Percentiles rank a stretch among this genome's conserved stretches.
phyloP scores from a whole-genome alignment of 1,140 invertebrate species.

The Nasonia giraulti region DNA sequence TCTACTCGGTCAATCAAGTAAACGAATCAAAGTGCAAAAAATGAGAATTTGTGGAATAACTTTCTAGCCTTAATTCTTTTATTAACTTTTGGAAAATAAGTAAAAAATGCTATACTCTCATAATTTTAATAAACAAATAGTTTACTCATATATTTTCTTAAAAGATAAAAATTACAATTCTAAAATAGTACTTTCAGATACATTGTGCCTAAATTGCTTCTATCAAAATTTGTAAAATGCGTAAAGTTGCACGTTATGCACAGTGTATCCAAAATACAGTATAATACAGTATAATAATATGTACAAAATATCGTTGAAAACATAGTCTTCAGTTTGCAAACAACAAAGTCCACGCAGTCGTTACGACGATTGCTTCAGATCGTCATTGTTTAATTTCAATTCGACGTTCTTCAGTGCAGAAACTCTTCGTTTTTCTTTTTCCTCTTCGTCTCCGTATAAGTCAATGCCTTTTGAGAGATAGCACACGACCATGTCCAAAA shows the following conservation, averaged over 20 bases:
- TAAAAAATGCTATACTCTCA: not conserved
- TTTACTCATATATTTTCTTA: not conserved
- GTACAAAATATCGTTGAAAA: constrained; percentile 37
- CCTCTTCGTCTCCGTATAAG: constrained; percentile 76
- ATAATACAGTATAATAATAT: constrained; percentile 22
- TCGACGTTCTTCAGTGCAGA: not conserved
- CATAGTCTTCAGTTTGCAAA: constrained; percentile 28
- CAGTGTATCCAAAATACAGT: too few species aligned
- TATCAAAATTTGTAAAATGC: too few species aligned
- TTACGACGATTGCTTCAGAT: not conserved
- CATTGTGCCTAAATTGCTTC: too few species aligned
- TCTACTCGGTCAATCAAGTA: constrained; percentile 59
- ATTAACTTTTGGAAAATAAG: constrained; percentile 55
- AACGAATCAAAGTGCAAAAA: constrained; percentile 68
- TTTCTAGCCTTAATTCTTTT: too few species aligned
- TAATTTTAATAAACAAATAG: not conserved
- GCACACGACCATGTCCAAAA: constrained; percentile 77
- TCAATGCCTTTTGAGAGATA: constrained; percentile 76
- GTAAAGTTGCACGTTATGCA: too few species aligned
- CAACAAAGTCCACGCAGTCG: not conserved
- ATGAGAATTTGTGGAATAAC: constrained; percentile 33
- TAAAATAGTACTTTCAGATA: not conserved
- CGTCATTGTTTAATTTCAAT: constrained; percentile 27
- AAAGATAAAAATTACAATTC: not conserved
- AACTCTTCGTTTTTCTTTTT: constrained; percentile 58